A percentile compares a stretch with the other conserved stretches of the same genome.
phyloP scores from a whole-genome alignment of 1,140 invertebrate species.

The Ditylenchus dipsaci region DNA sequence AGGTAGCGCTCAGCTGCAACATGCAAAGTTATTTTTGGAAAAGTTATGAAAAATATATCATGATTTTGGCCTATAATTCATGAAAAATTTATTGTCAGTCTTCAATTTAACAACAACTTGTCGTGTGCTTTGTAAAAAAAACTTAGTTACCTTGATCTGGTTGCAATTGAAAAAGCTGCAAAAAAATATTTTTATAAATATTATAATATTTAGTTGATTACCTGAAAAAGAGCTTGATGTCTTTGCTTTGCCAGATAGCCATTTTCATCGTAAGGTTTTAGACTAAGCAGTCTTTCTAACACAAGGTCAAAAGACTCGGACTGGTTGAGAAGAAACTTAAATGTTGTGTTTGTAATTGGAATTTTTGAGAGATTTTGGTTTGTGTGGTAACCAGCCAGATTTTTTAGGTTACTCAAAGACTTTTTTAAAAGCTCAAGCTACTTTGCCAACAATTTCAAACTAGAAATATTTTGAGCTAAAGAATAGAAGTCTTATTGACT shows the following conservation, averaged over 20 bases:
- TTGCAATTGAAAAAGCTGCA: conserved; percentile 1
- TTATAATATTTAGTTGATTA: neutral
- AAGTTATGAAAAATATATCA: too few relatives aligned
- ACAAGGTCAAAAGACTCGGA: conserved; percentile 12
- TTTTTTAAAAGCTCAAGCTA: too few relatives aligned
- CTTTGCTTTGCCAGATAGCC: neutral
- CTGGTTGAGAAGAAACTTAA: conserved; percentile 26
- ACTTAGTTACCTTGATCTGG: neutral
- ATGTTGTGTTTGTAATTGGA: too few relatives aligned
- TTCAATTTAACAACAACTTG: neutral
- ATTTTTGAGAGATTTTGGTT: too few relatives aligned
- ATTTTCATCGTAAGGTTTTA: conserved; percentile 1
- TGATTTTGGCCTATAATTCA: too few relatives aligned
- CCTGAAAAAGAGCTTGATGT: conserved; percentile 1
- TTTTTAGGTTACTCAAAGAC: too few relatives aligned
- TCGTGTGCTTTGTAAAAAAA: conserved; percentile 2
- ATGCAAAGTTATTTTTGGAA: too few relatives aligned
- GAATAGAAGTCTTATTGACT: too few relatives aligned
- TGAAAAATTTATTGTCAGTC: too few relatives aligned
- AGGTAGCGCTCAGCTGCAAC: neutral
- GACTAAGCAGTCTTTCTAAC: neutral
- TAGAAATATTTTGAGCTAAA: too few relatives aligned
- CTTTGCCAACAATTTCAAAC: too few relatives aligned
- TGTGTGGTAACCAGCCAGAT: too few relatives aligned
- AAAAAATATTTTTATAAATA: neutral